Conservation (phyloP, 2,888 invertebrate genomes). For the Belgica antarctica region DNA sequence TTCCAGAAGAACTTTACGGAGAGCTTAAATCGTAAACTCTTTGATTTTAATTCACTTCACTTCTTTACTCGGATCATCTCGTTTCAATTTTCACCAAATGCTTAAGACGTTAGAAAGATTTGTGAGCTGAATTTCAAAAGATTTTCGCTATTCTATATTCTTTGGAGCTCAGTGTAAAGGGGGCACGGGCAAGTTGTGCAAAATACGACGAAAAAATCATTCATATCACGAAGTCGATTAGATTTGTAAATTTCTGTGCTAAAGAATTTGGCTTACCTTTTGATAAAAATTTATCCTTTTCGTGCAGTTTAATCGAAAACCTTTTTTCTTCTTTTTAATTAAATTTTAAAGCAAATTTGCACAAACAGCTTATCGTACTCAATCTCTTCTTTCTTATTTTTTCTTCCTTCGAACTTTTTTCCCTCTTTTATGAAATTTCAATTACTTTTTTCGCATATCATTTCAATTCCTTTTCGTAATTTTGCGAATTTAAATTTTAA, state of each 20-base stretch:
- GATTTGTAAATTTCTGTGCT: conserved; percentile 19
- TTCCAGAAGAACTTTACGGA: neutral
- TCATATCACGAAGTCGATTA: conserved; percentile 23
- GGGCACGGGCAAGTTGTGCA: neutral
- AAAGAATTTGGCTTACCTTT: conserved; percentile 7
- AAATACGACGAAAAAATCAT: conserved; percentile 9
- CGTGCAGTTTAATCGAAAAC: neutral
- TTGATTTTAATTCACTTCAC: neutral
- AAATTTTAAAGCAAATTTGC: conserved; percentile 13
- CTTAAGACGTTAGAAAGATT: neutral
- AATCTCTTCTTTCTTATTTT: neutral
- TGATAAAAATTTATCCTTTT: neutral
- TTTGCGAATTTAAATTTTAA: neutral
- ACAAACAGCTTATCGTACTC: conserved; percentile 12
- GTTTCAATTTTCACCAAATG: conserved; percentile 2
- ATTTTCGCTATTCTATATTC: neutral
- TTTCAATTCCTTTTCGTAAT: neutral
- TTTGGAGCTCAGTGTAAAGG: neutral
- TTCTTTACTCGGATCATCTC: neutral
- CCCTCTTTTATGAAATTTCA: neutral
- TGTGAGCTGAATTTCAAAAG: conserved; percentile 15
- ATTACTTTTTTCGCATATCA: neutral
- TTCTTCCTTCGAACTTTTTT: neutral
- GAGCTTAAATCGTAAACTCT: neutral
- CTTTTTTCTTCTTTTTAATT: conserved; percentile 6